Evolutionary conservation across 2,113 vertebrate species (phyloP).

Genomic region (Cervus canadensis): DNA sequence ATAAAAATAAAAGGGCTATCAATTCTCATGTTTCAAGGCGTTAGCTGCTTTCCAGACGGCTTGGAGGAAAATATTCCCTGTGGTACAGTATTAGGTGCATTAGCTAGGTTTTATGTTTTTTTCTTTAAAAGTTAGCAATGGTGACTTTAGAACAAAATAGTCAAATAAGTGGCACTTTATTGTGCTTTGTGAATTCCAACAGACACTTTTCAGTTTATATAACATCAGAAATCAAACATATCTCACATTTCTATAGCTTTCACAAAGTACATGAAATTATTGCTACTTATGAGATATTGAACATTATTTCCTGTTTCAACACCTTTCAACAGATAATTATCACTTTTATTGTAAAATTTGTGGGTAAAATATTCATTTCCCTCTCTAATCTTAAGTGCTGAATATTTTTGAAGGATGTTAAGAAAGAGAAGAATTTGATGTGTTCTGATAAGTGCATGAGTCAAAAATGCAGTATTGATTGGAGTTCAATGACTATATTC

Average conservation of each 20-base stretch:
- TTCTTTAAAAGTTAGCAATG: neutral
- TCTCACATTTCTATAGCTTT: neutral
- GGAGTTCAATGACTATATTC: neutral
- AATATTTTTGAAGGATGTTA: neutral
- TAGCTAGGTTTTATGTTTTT: neutral
- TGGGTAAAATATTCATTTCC: neutral
- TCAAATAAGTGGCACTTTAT: neutral
- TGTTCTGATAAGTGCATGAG: neutral
- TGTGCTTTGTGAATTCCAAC: neutral
- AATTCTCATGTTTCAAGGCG: neutral
- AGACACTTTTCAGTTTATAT: neutral
- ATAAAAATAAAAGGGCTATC: conserved; percentile 29
- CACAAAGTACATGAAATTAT: neutral
- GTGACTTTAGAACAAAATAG: conserved; percentile 24
- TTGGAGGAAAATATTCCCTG: neutral
- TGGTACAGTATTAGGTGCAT: neutral
- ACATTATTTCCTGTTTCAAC: neutral
- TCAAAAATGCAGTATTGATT: neutral
- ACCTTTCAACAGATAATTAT: neutral
- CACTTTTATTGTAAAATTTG: neutral
- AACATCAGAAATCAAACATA: conserved; percentile 11
- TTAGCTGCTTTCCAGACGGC: conserved; percentile 37
- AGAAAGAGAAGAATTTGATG: neutral
- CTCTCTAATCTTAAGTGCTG: neutral
- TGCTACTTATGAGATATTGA: neutral